A percentile compares a stretch with the other conserved stretches of the same genome.
Conservation (phyloP, 2,797 vertebrate genomes). For the Poecilia gillii region DNA sequence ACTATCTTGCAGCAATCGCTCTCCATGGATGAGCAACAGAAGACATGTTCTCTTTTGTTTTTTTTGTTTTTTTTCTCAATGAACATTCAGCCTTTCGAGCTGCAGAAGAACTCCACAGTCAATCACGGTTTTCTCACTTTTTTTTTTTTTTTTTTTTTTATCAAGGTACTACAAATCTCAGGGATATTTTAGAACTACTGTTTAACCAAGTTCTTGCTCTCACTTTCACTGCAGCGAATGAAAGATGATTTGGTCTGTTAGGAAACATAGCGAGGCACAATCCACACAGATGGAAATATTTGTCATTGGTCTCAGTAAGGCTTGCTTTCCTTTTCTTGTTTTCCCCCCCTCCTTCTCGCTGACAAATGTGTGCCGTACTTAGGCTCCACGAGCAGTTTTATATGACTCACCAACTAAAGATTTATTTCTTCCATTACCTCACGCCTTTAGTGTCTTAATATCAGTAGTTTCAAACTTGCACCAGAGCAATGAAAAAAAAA, state of each 20-base stretch:
- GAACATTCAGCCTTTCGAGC: background rate
- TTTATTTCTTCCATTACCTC: constrained; percentile 65
- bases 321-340: constrained; percentile 19
- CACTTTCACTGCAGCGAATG: constrained; percentile 40
- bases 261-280: constrained; percentile 43
- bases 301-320: constrained; percentile 43
- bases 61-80: background rate
- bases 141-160: background rate
- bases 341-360: constrained; percentile 31
- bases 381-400: constrained; percentile 46
- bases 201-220: constrained; percentile 45
- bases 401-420: constrained; percentile 63
- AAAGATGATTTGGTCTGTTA: constrained; percentile 54
- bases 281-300: constrained; percentile 63
- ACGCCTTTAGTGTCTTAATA: constrained; percentile 48
- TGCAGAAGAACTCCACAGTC: background rate
- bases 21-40: background rate
- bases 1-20: background rate
- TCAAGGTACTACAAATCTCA: constrained; percentile 19
- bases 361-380: constrained; percentile 55
- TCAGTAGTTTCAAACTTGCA: constrained; percentile 40
- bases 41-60: background rate
- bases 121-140: constrained; percentile 42
- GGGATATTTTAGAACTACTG: constrained; percentile 52
- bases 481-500: constrained; percentile 8